These are phyloP conservation scores for Drosophila insularis DNA, from an alignment of 1,140 invertebrate genomes.

Conservation along the genomic window DNA sequence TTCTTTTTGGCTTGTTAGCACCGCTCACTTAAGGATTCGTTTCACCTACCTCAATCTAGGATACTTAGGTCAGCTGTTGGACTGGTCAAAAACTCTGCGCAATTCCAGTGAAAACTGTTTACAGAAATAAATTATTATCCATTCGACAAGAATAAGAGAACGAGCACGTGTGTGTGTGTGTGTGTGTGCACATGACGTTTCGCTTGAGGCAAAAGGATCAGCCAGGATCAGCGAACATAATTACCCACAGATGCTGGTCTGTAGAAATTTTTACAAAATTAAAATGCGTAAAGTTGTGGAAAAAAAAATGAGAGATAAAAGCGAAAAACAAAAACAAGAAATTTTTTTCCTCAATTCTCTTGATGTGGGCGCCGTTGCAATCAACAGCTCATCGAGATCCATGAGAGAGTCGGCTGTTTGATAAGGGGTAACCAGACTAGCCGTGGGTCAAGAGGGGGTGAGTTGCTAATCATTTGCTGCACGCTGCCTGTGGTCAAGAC, in stretches of 20 bases:
- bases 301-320: conserved; percentile 9
- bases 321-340: neutral
- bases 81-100: conserved; percentile 28
- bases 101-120: conserved; percentile 62
- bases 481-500: conserved; percentile 12
- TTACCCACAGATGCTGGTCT: conserved; percentile 24
- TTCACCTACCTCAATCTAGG: conserved; percentile 30
- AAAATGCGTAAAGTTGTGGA: conserved; percentile 26
- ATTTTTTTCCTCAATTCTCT: neutral
- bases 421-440: conserved; percentile 14
- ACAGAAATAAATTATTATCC: conserved; percentile 61
- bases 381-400: conserved; percentile 21
- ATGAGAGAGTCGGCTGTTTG: conserved; percentile 18
- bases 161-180: conserved; percentile 58
- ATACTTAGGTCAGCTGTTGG: conserved; percentile 51
- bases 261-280: conserved; percentile 14
- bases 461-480: conserved; percentile 14
- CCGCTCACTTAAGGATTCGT: conserved; percentile 46
- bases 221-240: conserved; percentile 22
- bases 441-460: neutral
- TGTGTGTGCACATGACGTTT: conserved; percentile 18
- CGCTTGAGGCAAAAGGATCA: conserved; percentile 18
- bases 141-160: conserved; percentile 42
- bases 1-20: conserved; percentile 35
- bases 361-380: conserved; percentile 24